Evolutionary conservation across 1,140 invertebrate species (phyloP), one percentile per base, ranked within the genome.

Genomic region (Ylistrum balloti): DNA sequence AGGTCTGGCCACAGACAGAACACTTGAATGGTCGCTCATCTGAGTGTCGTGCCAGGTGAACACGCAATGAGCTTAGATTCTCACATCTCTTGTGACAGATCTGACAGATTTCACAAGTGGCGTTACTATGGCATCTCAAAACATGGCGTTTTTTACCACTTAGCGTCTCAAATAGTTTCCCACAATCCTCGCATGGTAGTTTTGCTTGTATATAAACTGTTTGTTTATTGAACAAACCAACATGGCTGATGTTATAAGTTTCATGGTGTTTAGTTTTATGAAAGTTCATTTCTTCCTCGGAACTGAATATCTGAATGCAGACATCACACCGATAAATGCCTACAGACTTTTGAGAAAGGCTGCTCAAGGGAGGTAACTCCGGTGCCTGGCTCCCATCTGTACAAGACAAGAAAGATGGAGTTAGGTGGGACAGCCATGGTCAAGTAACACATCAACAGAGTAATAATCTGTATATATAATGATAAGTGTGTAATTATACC

Each of bases 1-100:
- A 90, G 15, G 86, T 56, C 48, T 88, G 87, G 9, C 74, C 35
- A 38, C 89, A 90, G 32, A 90, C 33, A 0, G 35, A 13, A 90
- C 89, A 90, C 28, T 85, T 38, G 17, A 85, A 90, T 7, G 15
- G 86, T 11, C 89, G 17, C 11, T 48, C n/a, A 20, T 90, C 34
- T 5, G 89, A 90, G 86, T 90, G 89, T 85, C 86, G 35, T 1
- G 48, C 33, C n/a, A 87, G 11, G 28, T 90, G 89, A 17, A 87
- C 87, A 22, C 33, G 45, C 22, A 90, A 48, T n/a, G 86, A 34
- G 35, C 89, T 90, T 10, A 85, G 9, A 20, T 87, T 85, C 17
- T 28, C 87, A 32, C 56, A 90, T n/a, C 86, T 87, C 33, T 34
- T 48, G 20, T 86, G 20, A 89, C 88, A 89, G 15, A 89, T 33